phyloP scores from a whole-genome alignment of 2,797 vertebrate genomes.

The Falco biarmicus region DNA sequence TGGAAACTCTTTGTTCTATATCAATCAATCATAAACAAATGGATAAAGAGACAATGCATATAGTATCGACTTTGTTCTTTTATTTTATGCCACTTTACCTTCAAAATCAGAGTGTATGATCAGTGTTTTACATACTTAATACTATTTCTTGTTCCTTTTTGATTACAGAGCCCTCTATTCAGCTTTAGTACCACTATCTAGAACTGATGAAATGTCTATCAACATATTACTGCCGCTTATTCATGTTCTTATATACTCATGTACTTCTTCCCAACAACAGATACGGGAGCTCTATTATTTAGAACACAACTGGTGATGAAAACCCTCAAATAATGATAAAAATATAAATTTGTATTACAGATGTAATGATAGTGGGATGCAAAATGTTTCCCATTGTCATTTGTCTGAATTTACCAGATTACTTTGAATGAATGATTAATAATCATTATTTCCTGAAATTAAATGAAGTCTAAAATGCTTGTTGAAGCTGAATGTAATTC shows the following conservation, averaged over 20 bases:
- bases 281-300: background rate
- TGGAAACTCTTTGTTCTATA: slow-evolving; percentile 45
- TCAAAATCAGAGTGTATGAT: background rate
- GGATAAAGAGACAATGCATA: background rate
- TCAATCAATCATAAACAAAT: slow-evolving; percentile 42
- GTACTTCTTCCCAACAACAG: background rate
- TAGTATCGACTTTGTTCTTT: slow-evolving; percentile 19
- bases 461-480: background rate
- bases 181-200: slow-evolving; percentile 18
- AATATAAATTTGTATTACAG: background rate
- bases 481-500: background rate
- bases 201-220: background rate
- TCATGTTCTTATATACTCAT: background rate
- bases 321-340: background rate
- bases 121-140: background rate
- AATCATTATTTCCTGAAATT: background rate
- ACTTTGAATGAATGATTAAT: background rate
- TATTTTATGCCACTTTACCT: slow-evolving; percentile 19
- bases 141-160: slow-evolving; percentile 1
- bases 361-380: background rate
- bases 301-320: background rate
- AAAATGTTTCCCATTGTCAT: background rate
- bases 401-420: background rate
- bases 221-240: background rate
- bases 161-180: background rate